Conservation (phyloP, 2,797 vertebrate species). For the Cryptoprocta ferox region DNA sequence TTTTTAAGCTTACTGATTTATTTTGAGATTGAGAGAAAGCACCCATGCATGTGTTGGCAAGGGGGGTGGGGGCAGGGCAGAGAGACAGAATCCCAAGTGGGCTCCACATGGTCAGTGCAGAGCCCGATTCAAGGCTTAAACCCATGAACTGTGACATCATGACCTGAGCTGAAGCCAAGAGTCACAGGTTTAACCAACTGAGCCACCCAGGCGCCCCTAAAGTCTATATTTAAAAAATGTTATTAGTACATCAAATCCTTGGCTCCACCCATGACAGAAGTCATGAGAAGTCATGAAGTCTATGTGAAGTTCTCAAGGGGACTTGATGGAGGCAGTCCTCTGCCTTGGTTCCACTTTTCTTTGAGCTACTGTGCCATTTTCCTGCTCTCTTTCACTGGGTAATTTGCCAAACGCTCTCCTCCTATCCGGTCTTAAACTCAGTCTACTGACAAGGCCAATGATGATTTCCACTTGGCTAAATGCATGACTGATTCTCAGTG, state of each 20-base stretch:
- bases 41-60: too few relatives aligned
- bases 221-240: not conserved
- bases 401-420: not conserved
- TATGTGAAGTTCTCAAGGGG: not conserved
- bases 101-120: too few relatives aligned
- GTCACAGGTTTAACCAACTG: too few relatives aligned
- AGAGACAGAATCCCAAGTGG: too few relatives aligned
- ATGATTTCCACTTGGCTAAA: not conserved
- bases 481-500: not conserved
- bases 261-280: not conserved
- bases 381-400: not conserved
- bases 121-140: too few relatives aligned
- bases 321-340: too few relatives aligned
- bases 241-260: not conserved
- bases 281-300: not conserved
- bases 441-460: not conserved
- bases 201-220: too few relatives aligned
- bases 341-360: not conserved
- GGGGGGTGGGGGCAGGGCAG: too few relatives aligned
- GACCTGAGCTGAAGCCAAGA: too few relatives aligned
- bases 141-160: too few relatives aligned
- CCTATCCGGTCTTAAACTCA: not conserved
- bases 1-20: too few relatives aligned
- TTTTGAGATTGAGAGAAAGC: too few relatives aligned
- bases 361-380: not conserved